Evolutionary conservation across 2,797 vertebrate species (phyloP).

Genomic region (Morelia viridis): DNA sequence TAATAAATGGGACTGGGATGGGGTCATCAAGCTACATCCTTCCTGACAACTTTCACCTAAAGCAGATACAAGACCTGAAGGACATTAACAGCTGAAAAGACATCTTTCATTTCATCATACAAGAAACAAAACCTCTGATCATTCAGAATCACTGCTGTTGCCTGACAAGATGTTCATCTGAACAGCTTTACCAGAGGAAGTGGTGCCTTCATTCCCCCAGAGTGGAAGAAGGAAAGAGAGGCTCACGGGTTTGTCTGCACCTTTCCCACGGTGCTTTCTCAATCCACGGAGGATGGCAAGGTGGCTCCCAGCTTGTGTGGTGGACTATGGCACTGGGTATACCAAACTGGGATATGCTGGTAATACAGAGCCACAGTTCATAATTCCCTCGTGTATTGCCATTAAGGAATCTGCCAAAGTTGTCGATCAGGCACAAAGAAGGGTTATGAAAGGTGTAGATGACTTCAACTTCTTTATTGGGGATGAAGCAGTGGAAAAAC

Average conservation of each 20-base stretch:
- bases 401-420: conserved; percentile 98
- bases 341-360: no score
- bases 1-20: neutral
- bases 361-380: no score
- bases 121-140: neutral
- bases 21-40: neutral
- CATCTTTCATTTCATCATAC: neutral
- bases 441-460: conserved; percentile 97
- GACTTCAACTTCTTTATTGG: conserved; percentile 98
- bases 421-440: conserved; percentile 93
- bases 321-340: no score
- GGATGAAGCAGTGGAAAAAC: conserved; percentile 97
- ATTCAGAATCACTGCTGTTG: neutral
- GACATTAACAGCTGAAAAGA: neutral
- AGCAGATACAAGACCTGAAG: neutral
- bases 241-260: no score
- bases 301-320: no score
- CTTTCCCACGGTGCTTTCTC: no score
- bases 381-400: conserved; percentile 78
- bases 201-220: no score
- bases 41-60: neutral
- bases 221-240: no score
- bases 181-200: neutral
- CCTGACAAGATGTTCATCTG: neutral
- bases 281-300: no score